These are phyloP conservation scores for Eulacestoma nigropectus DNA, from an alignment of 2,113 vertebrate genomes.

Conservation along the genomic window DNA sequence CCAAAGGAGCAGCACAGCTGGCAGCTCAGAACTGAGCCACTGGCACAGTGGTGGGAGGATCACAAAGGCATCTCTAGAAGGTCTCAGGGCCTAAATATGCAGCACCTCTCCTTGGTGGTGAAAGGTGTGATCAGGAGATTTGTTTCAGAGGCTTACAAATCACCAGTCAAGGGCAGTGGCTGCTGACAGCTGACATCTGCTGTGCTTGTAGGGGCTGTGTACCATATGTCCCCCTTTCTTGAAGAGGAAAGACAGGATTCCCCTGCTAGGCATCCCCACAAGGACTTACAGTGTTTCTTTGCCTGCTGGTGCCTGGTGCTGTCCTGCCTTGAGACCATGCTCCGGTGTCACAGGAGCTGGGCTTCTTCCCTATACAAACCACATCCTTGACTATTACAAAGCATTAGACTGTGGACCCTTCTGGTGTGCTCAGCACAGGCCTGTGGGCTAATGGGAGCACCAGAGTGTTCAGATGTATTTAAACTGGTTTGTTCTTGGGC, in stretches of 20 bases:
- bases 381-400: background rate
- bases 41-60: background rate
- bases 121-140: background rate
- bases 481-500: background rate
- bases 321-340: background rate
- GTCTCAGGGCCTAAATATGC: background rate
- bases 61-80: background rate
- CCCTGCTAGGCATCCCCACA: background rate
- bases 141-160: background rate
- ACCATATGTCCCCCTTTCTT: background rate
- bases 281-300: background rate
- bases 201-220: background rate
- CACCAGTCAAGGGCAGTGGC: background rate
- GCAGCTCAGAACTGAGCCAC: background rate
- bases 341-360: background rate
- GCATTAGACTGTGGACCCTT: background rate
- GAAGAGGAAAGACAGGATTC: background rate
- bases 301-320: background rate
- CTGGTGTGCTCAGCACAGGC: background rate
- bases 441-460: background rate
- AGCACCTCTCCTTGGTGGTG: background rate
- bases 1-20: background rate
- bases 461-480: background rate
- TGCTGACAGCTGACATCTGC: background rate
- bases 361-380: background rate